phyloP scores from a whole-genome alignment of 37 sponge, comb jelly and placozoan genomes.

The Cladorhizidae sp. region DNA sequence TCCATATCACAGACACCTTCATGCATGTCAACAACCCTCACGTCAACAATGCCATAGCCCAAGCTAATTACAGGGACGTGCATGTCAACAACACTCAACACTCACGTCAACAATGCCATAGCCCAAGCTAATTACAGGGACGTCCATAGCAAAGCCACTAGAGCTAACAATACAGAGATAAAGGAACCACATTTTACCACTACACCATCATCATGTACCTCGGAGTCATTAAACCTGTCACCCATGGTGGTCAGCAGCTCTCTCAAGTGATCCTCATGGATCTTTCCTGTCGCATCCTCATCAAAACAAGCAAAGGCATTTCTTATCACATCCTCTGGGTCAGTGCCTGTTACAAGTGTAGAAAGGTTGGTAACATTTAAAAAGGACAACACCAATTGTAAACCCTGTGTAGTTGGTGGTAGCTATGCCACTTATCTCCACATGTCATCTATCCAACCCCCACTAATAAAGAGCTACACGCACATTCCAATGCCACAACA shows the following conservation, averaged over 20 bases:
- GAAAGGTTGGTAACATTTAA: not conserved
- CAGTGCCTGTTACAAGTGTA: constrained; percentile 74
- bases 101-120: too few relatives aligned
- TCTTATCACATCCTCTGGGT: constrained; percentile 97
- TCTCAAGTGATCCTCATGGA: constrained; percentile 91
- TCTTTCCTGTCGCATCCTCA: constrained; percentile 92
- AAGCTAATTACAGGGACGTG: too few relatives aligned
- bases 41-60: too few relatives aligned
- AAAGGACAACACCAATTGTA: not conserved
- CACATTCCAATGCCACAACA: too few relatives aligned
- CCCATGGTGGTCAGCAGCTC: constrained; percentile 97
- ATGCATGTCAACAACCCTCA: too few relatives aligned
- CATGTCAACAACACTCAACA: too few relatives aligned
- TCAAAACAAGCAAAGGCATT: constrained; percentile 99
- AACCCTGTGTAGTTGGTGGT: not conserved
- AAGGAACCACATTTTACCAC: too few relatives aligned
- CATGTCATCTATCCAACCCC: not conserved
- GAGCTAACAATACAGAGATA: too few relatives aligned
- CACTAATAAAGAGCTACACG: not conserved
- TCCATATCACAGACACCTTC: too few relatives aligned
- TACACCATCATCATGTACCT: constrained; percentile 45
- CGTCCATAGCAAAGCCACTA: too few relatives aligned
- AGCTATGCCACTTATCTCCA: not conserved
- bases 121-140: too few relatives aligned
- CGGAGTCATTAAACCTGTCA: constrained; percentile 81